These are phyloP conservation scores for Chirona hameri DNA, from an alignment of 2,888 invertebrate species.

Conservation along the genomic window DNA sequence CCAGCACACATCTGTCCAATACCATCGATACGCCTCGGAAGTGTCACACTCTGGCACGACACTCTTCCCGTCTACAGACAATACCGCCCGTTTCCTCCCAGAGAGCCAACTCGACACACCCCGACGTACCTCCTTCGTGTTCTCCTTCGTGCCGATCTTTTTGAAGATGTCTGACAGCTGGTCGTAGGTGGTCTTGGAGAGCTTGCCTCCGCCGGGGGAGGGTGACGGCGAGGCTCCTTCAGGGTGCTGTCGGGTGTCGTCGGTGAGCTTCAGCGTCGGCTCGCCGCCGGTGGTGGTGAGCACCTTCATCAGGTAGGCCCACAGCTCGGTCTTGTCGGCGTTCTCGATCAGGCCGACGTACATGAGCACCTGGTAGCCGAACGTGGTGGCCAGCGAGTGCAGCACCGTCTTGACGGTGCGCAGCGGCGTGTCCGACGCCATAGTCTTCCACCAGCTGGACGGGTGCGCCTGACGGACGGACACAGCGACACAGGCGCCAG, in stretches of 20 bases:
- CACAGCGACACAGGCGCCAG: no score
- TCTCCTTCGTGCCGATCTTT: conserved; percentile 83
- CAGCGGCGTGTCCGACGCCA: conserved; percentile 75
- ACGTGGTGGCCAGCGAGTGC: conserved; percentile 83
- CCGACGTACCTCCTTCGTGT: conserved; percentile 58
- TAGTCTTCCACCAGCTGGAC: conserved; percentile 78
- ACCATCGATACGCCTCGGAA: no score
- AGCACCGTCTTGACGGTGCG: conserved; percentile 88
- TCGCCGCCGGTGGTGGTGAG: conserved; percentile 30
- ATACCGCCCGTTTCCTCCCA: no score
- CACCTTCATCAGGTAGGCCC: conserved; percentile 76
- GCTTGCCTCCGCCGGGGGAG: background rate
- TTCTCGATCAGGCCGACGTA: conserved; percentile 55
- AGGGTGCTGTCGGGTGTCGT: background rate
- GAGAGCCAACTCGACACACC: background rate
- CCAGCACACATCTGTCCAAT: no score
- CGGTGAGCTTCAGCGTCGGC: background rate
- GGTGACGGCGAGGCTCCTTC: background rate
- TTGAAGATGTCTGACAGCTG: conserved; percentile 83
- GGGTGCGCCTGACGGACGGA: conserved; percentile 61
- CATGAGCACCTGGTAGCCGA: conserved; percentile 70
- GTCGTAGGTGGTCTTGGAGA: conserved; percentile 68
- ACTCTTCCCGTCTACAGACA: no score
- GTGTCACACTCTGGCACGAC: no score
- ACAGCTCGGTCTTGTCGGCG: conserved; percentile 77